A percentile compares a stretch with the other conserved stretches of the same genome.
These are phyloP conservation scores for Ctenosaura bakeri DNA, from an alignment of 2,797 vertebrate genomes.

Conservation along the genomic window DNA sequence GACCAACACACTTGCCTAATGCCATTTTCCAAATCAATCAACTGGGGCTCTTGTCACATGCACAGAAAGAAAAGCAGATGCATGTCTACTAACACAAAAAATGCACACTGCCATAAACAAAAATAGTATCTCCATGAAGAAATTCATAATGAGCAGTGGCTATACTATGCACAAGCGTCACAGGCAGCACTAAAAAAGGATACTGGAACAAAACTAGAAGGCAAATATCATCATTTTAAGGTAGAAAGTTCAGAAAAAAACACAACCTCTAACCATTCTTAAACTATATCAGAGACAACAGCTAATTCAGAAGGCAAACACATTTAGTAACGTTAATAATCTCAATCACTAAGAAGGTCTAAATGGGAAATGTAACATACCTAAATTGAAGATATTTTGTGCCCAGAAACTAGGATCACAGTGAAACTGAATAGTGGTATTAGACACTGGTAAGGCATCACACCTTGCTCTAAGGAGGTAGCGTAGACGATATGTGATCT, in stretches of 20 bases:
- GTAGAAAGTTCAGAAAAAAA: background rate
- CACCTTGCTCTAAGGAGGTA: constrained; percentile 86
- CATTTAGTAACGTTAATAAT: background rate
- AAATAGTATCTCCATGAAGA: background rate
- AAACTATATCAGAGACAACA: background rate
- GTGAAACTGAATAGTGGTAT: constrained; percentile 84
- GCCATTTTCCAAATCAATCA: background rate
- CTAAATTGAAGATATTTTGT: constrained; percentile 87
- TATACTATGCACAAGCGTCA: background rate
- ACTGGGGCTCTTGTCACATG: background rate
- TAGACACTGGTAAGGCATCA: constrained; percentile 83
- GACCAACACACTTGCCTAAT: background rate
- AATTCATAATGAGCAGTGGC: background rate
- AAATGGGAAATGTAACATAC: constrained; percentile 70
- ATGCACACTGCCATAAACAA: background rate
- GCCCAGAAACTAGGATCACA: constrained; percentile 89
- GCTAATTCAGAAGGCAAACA: constrained; percentile 1
- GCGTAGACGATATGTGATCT: constrained; percentile 84
- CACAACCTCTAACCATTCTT: background rate
- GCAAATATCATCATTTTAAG: background rate
- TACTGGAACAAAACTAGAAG: background rate
- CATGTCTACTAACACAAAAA: background rate
- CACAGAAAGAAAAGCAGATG: background rate
- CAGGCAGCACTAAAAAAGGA: background rate
- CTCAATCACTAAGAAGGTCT: background rate